Conservation (phyloP, 2,888 invertebrate species). For the Drosophila meridiana region DNA sequence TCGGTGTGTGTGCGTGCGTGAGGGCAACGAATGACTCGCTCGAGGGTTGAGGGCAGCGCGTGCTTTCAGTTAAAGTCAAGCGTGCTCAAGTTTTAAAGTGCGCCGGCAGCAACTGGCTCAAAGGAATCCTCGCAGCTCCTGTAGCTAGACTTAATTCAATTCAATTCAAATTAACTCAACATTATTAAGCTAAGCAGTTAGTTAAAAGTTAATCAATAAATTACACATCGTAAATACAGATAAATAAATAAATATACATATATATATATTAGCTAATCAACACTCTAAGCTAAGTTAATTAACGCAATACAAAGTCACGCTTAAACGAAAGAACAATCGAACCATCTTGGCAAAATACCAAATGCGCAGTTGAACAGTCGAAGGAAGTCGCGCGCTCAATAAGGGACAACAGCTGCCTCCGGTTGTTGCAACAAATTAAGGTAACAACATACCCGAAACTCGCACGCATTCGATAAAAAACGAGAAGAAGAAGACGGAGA, state of each 20-base stretch:
- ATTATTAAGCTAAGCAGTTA: slow-evolving; percentile 33
- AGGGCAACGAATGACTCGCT: slow-evolving; percentile 40
- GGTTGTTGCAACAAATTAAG: slow-evolving; percentile 44
- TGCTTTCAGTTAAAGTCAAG: slow-evolving; percentile 59
- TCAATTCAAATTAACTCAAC: slow-evolving; percentile 7
- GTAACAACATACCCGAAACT: slow-evolving; percentile 32
- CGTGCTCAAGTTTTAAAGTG: slow-evolving; percentile 53
- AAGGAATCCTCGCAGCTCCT: slow-evolving; percentile 19
- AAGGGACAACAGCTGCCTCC: slow-evolving; percentile 15
- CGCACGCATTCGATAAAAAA: slow-evolving; percentile 4
- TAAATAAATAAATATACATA: slow-evolving; percentile 7
- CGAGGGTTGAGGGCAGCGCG: slow-evolving; percentile 19
- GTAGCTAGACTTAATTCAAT: slow-evolving; percentile 43
- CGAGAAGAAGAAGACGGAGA: not conserved
- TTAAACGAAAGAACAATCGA: slow-evolving; percentile 18
- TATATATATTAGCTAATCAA: slow-evolving; percentile 17
- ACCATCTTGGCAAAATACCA: slow-evolving; percentile 8
- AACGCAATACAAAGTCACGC: slow-evolving; percentile 11
- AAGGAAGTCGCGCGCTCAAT: slow-evolving; percentile 34
- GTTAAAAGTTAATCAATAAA: slow-evolving; percentile 18
- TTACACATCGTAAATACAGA: slow-evolving; percentile 27
- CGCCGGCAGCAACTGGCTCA: slow-evolving; percentile 45
- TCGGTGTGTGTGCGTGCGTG: slow-evolving; percentile 16
- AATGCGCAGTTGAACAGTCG: slow-evolving; percentile 31
- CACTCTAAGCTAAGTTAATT: slow-evolving; percentile 10